These are phyloP conservation scores for Agrotis clavis DNA, from an alignment of 2,888 invertebrate species.

Conservation along the genomic window DNA sequence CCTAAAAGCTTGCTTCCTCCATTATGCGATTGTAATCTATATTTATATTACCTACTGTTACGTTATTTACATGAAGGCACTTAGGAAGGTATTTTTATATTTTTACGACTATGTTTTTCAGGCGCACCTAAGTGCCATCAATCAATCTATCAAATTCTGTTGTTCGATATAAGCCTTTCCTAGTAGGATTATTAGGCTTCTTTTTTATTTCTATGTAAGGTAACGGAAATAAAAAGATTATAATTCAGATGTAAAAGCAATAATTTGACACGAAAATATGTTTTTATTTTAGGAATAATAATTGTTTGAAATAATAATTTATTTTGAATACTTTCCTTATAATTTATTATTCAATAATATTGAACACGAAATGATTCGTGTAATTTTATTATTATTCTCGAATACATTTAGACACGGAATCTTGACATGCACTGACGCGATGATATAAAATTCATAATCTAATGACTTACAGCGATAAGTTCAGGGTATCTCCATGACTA, in stretches of 20 bases:
- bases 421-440: constrained; percentile 20
- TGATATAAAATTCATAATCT: constrained; percentile 58
- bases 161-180: background rate
- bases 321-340: background rate
- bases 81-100: constrained; percentile 4
- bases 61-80: too few relatives aligned
- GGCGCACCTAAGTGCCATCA: constrained; percentile 45
- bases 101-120: constrained; percentile 29
- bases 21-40: constrained; percentile 17
- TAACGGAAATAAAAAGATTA: background rate
- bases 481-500: constrained; percentile 45
- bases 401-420: constrained; percentile 17
- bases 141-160: constrained; percentile 34
- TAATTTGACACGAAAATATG: background rate
- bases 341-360: constrained; percentile 19
- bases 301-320: background rate
- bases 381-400: constrained; percentile 20
- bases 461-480: constrained; percentile 35
- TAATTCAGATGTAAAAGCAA: background rate
- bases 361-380: background rate
- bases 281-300: background rate
- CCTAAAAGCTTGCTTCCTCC: background rate
- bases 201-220: background rate
- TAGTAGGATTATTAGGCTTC: background rate
- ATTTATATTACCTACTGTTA: background rate